phyloP scores from a whole-genome alignment of 1,140 invertebrate genomes.

The Anastrepha obliqua region DNA sequence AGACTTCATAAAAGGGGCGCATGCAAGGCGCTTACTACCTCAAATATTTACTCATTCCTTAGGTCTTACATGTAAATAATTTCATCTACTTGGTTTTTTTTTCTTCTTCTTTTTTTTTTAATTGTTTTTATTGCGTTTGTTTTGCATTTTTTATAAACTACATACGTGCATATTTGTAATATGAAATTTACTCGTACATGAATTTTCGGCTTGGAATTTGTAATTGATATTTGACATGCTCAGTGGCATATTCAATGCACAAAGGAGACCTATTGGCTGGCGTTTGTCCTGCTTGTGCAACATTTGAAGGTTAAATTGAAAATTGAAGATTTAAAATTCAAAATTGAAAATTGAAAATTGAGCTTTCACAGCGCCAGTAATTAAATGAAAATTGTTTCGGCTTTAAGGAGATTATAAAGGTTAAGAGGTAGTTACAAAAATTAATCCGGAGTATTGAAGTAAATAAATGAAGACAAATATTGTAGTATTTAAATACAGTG shows the following conservation, averaged over 20 bases:
- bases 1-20: background rate
- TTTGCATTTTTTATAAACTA: background rate
- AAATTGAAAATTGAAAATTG: background rate
- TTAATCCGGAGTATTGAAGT: no score
- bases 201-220: conserved; percentile 36
- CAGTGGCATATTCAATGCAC: background rate
- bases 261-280: background rate
- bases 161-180: background rate
- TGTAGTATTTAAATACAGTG: no score
- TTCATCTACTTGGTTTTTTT: background rate
- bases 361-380: no score
- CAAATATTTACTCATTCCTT: background rate
- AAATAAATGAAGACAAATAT: no score
- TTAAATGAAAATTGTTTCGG: no score
- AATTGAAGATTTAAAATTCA: background rate
- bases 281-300: background rate
- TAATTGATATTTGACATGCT: conserved; percentile 40
- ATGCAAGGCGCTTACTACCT: background rate
- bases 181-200: background rate
- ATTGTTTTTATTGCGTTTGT: background rate
- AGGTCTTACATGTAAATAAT: background rate
- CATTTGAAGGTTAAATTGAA: background rate
- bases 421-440: no score
- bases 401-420: no score
- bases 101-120: no score